Evolutionary conservation across 1,140 invertebrate genomes (phyloP).

Genomic region (Chrysoperla carnea): DNA sequence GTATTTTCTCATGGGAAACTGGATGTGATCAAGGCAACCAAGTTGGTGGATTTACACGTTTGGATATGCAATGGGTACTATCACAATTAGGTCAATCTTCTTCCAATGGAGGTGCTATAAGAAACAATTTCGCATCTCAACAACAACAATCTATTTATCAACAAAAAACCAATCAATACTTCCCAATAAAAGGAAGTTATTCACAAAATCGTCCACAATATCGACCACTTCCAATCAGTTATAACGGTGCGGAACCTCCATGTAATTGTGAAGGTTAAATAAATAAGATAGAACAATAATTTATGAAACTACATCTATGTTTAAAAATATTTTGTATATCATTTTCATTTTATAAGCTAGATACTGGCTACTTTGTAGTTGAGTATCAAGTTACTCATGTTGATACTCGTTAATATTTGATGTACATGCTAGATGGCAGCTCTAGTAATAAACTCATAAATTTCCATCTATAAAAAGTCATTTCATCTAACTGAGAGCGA

Average conservation of each 20-base stretch:
- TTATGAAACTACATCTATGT: too few species aligned
- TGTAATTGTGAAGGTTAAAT: not conserved
- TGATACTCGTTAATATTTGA: too few species aligned
- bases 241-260: not conserved
- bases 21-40: slow-evolving; percentile 25
- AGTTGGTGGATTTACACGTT: slow-evolving; percentile 18
- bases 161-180: not conserved
- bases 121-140: not conserved
- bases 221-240: not conserved
- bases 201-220: not conserved
- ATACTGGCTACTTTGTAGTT: too few species aligned
- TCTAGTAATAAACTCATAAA: too few species aligned
- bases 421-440: too few species aligned
- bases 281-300: not conserved
- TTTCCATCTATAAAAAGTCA: too few species aligned
- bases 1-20: slow-evolving; percentile 56
- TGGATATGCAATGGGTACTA: slow-evolving; percentile 19
- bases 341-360: too few species aligned
- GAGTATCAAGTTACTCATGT: too few species aligned
- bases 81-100: slow-evolving; percentile 4
- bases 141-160: not conserved
- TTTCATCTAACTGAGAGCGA: too few species aligned
- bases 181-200: not conserved
- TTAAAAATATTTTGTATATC: too few species aligned
- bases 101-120: not conserved